Evolutionary conservation across 2,113 vertebrate genomes (phyloP).

Genomic region (Ahaetulla prasina): DNA sequence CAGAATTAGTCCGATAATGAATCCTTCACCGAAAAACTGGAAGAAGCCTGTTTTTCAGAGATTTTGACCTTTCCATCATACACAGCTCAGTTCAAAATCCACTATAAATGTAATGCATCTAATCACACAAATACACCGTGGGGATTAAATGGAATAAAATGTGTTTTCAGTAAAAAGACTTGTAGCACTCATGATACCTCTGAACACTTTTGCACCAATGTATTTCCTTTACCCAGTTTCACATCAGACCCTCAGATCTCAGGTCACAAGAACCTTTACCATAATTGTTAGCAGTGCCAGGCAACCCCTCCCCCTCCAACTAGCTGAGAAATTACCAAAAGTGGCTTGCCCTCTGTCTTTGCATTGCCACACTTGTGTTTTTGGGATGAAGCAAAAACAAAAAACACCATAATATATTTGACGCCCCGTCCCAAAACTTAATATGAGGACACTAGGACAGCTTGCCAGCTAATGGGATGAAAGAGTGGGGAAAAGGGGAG

Average conservation of each 20-base stretch:
- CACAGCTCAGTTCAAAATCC: not conserved
- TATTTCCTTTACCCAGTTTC: not conserved
- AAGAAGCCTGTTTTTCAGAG: not conserved
- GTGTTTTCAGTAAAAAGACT: not conserved
- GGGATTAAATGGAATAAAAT: not conserved
- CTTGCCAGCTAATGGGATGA: not conserved
- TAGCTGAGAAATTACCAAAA: not conserved
- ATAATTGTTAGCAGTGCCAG: not conserved
- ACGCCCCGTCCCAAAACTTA: not conserved
- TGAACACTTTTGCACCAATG: not conserved
- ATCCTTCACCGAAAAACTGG: not conserved
- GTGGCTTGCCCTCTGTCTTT: not conserved
- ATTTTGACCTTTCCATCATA: not conserved
- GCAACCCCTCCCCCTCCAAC: not conserved
- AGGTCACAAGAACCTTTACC: not conserved
- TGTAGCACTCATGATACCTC: not conserved
- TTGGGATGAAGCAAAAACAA: not conserved
- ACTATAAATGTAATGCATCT: not conserved
- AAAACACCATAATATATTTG: not conserved
- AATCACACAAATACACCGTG: not conserved
- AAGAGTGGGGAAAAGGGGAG: not conserved
- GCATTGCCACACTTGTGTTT: not conserved
- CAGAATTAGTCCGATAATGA: not conserved
- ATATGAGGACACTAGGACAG: not conserved
- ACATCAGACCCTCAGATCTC: not conserved